Evolutionary conservation across 2,888 invertebrate species (phyloP).

Genomic region (Brassicogethes aeneus): DNA sequence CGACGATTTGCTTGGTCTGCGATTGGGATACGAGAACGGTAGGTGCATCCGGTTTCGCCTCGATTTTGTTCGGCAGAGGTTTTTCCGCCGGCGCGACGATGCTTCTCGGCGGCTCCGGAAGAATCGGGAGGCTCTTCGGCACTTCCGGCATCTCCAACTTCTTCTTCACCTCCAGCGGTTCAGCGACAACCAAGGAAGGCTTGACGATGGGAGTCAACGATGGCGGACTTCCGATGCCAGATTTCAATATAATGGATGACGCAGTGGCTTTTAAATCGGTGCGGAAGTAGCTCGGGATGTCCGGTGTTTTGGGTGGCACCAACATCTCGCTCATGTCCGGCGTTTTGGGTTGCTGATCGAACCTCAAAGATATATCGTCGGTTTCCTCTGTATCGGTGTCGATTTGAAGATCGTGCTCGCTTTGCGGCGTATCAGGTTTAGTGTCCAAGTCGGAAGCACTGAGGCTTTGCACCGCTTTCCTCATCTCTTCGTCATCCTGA

Average conservation of each 20-base stretch:
- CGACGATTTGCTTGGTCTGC: conserved; percentile 9
- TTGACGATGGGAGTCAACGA: conserved; percentile 35
- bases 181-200: conserved; percentile 12
- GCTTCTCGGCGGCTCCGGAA: conserved; percentile 22
- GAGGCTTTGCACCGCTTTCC: conserved; percentile 74
- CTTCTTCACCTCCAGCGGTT: conserved; percentile 17
- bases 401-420: conserved; percentile 74
- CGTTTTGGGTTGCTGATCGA: conserved; percentile 41
- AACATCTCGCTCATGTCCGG: conserved; percentile 44
- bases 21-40: conserved; percentile 4
- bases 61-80: conserved; percentile 11
- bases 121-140: conserved; percentile 18
- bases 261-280: conserved; percentile 23
- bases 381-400: conserved; percentile 79
- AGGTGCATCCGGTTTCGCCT: conserved; percentile 10
- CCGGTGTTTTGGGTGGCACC: conserved; percentile 46
- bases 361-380: conserved; percentile 46
- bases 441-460: conserved; percentile 54
- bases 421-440: conserved; percentile 78
- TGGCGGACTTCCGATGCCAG: conserved; percentile 34
- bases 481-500: conserved; percentile 76
- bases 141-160: conserved; percentile 7
- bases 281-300: conserved; percentile 46
- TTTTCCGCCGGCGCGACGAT: conserved; percentile 24
- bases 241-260: conserved; percentile 21